Evolutionary conservation across 2,113 vertebrate species (phyloP), one percentile per base, ranked within the genome.

Genomic region (Stigmatopora nigra): DNA sequence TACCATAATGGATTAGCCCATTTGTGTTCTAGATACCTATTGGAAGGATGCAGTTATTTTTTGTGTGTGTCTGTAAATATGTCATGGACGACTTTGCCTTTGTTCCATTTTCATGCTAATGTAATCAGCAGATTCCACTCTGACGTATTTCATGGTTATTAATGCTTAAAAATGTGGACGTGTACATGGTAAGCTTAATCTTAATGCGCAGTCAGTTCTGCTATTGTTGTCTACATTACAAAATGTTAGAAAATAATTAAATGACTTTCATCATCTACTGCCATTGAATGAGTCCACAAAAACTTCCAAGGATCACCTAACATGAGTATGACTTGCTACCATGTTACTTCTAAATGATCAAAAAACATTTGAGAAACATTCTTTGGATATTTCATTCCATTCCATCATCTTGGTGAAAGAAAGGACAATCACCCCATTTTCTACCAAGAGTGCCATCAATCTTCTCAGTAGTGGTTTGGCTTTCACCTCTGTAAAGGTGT

Each of bases 401-500:
- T 45, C 10, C 16, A 52, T 63, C 38, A 11, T 48, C 31, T 12
- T 51, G 0, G 0, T 35, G 12, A 56, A 36, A 41, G 9, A 67
- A 70, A 80, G 69, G 78, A 68, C 75, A 58, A 3, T 12, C 58
- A 47, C 56, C 56, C 9, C 67, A 17, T 77, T 77, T 36, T 56
- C 78, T 44, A 62, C 68, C 61, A 73, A 52, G 17, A 61, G 59
- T 49, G 52, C 52, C 77, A 78, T 84, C 69, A 56, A 45, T 82
- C 80, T 71, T 80, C 65, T 63, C 64, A 22, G 25, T 46, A 11
- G 72, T 73, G 73, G 79, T 81, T 79, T 81, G 78, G 59, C 63
- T 86, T 72, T 82, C 73, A 76, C 74, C 72, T 76, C 49, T 52
- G 60, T 64, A 67, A 80, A 82, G 72, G 67, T 84, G 77, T 67